Evolutionary conservation across 2,888 invertebrate species (phyloP).

Genomic region (Volucella inanis): DNA sequence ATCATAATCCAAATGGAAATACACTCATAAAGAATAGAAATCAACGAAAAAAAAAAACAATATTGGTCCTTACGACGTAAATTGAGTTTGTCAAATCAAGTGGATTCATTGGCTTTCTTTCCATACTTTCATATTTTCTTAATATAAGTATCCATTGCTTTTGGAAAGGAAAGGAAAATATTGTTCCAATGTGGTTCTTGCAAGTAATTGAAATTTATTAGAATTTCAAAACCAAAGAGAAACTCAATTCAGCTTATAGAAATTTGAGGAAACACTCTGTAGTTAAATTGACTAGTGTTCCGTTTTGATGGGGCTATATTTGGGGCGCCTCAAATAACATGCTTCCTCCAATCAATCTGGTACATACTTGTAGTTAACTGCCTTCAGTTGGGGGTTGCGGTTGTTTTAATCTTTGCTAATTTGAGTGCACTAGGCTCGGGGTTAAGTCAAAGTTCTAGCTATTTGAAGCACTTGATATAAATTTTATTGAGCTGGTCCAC

Average conservation of each 20-base stretch:
- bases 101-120: constrained; percentile 17
- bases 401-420: too few relatives aligned
- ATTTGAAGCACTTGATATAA: too few relatives aligned
- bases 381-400: too few relatives aligned
- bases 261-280: too few relatives aligned
- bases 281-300: too few relatives aligned
- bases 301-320: too few relatives aligned
- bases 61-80: constrained; percentile 1
- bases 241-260: constrained; percentile 15
- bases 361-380: too few relatives aligned
- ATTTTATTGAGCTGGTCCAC: too few relatives aligned
- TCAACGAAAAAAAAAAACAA: constrained; percentile 1
- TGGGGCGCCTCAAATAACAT: too few relatives aligned
- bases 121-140: neutral
- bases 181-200: constrained; percentile 41
- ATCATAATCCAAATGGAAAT: constrained; percentile 5
- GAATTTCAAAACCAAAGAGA: constrained; percentile 28
- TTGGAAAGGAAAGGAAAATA: constrained; percentile 53
- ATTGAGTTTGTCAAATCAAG: constrained; percentile 53
- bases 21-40: constrained; percentile 19
- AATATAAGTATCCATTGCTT: constrained; percentile 7
- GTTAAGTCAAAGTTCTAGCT: too few relatives aligned
- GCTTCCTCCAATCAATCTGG: too few relatives aligned
- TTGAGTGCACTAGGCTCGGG: too few relatives aligned
- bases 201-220: constrained; percentile 31